Evolutionary conservation across 2,888 invertebrate species (phyloP), one percentile per base, ranked within the genome.

Genomic region (Orchesellides sinensis): DNA sequence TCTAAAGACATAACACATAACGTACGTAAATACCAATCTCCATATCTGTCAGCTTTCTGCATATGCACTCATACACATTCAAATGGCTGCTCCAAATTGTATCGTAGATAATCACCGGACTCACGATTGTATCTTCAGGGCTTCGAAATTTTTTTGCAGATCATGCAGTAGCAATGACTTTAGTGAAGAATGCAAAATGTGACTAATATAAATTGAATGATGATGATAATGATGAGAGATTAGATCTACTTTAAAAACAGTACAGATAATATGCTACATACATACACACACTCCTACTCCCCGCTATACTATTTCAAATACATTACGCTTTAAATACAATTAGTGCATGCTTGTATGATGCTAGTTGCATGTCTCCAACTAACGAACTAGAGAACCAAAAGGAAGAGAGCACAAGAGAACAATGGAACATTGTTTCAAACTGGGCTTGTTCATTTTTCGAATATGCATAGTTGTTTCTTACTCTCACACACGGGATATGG

Each of bases 341-440:
- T n/a, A 40, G 14, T 45, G 68, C 66, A 77, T 77, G 74, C 74
- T 54, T 74, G 75, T 59, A 59, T 56, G 45, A 68, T 75, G 61
- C 68, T 77, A 25, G 32, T 68, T 68, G 68, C 65, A 66, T 54
- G 74, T 52, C 4, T 32, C 23, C 14, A 17, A 6, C 10, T 78
- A 66, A 66, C 66, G 54, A 56, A 66, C 47, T 65, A 63, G 19
- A 32, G 59, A 27, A 74, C 47, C 27, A 35, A 65, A 63, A 63
- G 45, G 52, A 47, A 66, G 40, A 63, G 32, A 65, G 45, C 3
- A 25, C 21, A 6, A 19, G 75, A 80, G 83, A 84, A 85, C 85
- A 85, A 85, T 85, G 83, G 66, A 65, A 84, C 85, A 85, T 85
- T 85, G 85, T 85, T 85, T 85, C 63, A 83, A 83, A 69, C 61